These are phyloP conservation scores for Chaetophractus vellerosus DNA, from an alignment of 2,797 vertebrate genomes.

Conservation along the genomic window DNA sequence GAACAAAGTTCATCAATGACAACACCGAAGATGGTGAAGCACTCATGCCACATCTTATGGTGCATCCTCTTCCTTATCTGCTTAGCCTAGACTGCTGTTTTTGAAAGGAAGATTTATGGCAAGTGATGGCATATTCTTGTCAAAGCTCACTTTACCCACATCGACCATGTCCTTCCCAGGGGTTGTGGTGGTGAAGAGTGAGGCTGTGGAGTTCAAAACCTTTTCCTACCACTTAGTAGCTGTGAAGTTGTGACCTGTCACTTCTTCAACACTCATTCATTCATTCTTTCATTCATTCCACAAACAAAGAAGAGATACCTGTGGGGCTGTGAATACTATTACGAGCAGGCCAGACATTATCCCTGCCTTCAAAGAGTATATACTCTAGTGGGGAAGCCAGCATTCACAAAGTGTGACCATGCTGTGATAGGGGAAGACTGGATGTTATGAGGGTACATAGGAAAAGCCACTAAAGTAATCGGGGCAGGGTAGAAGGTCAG, in stretches of 20 bases:
- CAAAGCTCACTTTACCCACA: not conserved
- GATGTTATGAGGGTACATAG: not conserved
- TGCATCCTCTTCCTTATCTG: not conserved
- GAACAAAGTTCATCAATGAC: not conserved
- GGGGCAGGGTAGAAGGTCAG: not conserved
- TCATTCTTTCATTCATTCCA: not conserved
- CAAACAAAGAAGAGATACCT: not conserved
- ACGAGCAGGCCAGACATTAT: not conserved
- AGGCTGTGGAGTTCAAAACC: not conserved
- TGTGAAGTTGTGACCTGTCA: not conserved
- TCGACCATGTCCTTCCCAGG: not conserved
- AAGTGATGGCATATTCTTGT: not conserved
- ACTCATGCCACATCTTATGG: not conserved
- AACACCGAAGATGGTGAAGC: not conserved
- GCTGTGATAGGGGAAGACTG: accelerated
- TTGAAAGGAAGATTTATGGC: not conserved
- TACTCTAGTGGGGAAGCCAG: not conserved
- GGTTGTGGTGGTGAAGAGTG: too few relatives aligned
- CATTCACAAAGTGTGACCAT: not conserved
- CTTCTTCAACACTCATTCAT: not conserved
- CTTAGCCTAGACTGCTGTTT: not conserved
- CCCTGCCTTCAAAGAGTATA: not conserved
- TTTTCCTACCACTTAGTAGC: not conserved
- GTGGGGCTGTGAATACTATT: not conserved
- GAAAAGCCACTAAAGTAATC: not conserved